Conservation (phyloP, 2,797 vertebrate genomes). For the Amazonetta brasiliensis region DNA sequence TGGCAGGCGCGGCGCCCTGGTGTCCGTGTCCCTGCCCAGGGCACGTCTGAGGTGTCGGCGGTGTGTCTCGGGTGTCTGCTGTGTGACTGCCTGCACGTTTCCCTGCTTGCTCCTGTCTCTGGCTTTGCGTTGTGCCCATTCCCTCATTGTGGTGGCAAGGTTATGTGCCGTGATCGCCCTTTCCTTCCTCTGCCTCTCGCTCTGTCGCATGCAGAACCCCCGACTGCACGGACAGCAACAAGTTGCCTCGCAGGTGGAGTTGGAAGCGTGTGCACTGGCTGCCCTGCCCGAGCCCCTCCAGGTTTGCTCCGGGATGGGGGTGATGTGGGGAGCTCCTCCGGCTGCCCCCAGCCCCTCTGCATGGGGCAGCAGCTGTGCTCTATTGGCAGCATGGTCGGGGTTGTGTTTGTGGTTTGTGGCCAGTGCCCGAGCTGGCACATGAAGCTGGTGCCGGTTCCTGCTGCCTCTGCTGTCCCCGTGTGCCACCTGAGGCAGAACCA, state of each 20-base stretch:
- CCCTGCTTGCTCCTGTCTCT: background rate
- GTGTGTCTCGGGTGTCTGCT: background rate
- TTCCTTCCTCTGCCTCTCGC: background rate
- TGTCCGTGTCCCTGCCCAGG: rapidly evolving
- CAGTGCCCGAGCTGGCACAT: background rate
- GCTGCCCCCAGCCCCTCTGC: no score
- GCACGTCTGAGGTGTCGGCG: rapidly evolving
- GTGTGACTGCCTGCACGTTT: background rate
- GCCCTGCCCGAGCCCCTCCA: background rate
- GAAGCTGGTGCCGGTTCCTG: no score
- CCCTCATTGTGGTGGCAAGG: rapidly evolving
- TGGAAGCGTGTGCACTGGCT: background rate
- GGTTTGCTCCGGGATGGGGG: background rate
- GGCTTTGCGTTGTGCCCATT: background rate
- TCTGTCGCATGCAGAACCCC: rapidly evolving
- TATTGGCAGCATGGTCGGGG: background rate
- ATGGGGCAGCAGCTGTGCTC: background rate
- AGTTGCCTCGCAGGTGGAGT: background rate
- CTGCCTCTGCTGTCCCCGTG: background rate
- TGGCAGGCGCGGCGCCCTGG: rapidly evolving
- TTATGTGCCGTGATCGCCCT: background rate
- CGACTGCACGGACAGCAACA: background rate
- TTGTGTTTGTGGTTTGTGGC: background rate
- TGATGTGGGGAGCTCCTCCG: background rate
- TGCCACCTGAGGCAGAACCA: no score